Conservation (phyloP, 2,888 invertebrate species). For the Apotomis betuletana region DNA sequence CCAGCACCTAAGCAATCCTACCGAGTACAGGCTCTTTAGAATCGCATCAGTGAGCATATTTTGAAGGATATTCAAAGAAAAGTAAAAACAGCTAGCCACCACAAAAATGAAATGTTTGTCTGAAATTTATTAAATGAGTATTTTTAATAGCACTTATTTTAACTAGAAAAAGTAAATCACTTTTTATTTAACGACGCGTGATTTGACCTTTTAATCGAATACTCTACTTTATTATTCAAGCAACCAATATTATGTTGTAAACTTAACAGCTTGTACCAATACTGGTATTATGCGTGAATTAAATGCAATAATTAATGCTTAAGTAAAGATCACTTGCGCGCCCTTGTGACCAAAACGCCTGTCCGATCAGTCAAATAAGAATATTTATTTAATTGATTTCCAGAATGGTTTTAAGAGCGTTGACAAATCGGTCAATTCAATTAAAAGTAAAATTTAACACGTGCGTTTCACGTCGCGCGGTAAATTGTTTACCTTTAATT, state of each 20-base stretch:
- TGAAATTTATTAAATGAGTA: too few species aligned
- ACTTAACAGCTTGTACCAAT: conserved; percentile 19
- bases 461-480: background rate
- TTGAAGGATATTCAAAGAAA: too few species aligned
- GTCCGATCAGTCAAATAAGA: conserved; percentile 36
- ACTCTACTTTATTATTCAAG: background rate
- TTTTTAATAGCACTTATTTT: too few species aligned
- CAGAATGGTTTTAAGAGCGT: conserved; percentile 25
- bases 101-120: too few species aligned
- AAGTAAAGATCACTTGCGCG: conserved; percentile 40
- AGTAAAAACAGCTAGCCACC: too few species aligned
- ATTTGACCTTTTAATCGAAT: background rate
- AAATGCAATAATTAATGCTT: conserved; percentile 39
- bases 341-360: conserved; percentile 39
- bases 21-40: too few species aligned
- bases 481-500: conserved; percentile 20
- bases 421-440: conserved; percentile 32
- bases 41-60: too few species aligned
- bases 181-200: too few species aligned
- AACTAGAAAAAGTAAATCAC: too few species aligned
- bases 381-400: conserved; percentile 41
- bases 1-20: too few species aligned
- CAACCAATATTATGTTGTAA: background rate
- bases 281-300: conserved; percentile 37
- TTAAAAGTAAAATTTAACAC: conserved; percentile 27